Evolutionary conservation across 2,797 vertebrate species (phyloP), one percentile per base, ranked within the genome.

Genomic region (Macropodus opercularis): DNA sequence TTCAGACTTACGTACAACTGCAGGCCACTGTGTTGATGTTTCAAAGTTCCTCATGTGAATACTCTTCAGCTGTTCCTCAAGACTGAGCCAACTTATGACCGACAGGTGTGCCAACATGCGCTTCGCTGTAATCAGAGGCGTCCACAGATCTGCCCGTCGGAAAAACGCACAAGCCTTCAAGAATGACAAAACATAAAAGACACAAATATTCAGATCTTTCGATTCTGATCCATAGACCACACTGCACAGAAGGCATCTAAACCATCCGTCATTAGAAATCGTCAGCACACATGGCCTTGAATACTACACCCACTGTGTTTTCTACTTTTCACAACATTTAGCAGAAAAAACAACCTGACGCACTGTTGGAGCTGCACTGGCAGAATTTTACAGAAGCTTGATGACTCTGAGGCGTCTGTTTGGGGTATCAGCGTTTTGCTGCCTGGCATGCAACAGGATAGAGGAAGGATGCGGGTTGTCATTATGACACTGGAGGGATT

Each of bases 401-500:
- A 43, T n/a, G 32, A 18, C 21, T 55, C 32, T 8, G 12, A 14
- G 26, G 11, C 6, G 42, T 10, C 36, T 36, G 44, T 35, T 42
- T 40, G 17, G 8, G 4, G 17, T 14, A 1, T 14, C 5, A 34
- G 5, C 13, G 8, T 17, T 22, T 12, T 13, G n/a, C n/a, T n/a
- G n/a, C n/a, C n/a, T n/a, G n/a, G n/a, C n/a, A n/a, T n/a, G n/a
- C n/a, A n/a, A n/a, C n/a, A n/a, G n/a, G n/a, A n/a, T n/a, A n/a
- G 17, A 56, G 32, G 50, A 60, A 55, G 52, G 48, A 69, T 62
- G 24, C 54, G 21, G 23, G 19, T 12, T 21, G 18, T 22, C 4
- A 36, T 51, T 55, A 43, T 1, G 13, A 0, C 2, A 29, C 56
- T 23, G 8, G 19, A 46, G 48, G 27, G 65, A 51, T 34, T 38